Base-by-base conservation (phyloP, 2,888 invertebrate genomes). In the Catocala nupta region DNA sequence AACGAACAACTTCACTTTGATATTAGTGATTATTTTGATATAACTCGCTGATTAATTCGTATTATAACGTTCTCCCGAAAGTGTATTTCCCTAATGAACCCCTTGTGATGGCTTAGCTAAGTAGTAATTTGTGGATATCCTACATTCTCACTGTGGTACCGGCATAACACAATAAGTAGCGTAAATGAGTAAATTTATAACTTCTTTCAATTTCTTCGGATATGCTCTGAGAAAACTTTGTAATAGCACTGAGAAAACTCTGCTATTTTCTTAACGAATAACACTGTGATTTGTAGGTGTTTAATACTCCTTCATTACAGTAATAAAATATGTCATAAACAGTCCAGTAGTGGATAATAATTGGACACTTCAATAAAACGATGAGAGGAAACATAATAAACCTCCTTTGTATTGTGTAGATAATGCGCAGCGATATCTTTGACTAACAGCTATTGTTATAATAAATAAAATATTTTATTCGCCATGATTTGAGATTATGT, bases 41-140 rank as follows among this genome's bases (percentile, higher is more conserved):
- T 3, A 25, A 25, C 25, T 25, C 25, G 4, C 25, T 25, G 25
- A 25, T 25, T 25, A 25, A 25, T 25, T 25, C 25, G 25, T 25
- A 25, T 25, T 25, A 25, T 25, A 25, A 25, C 25, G 25, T 82
- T 84, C 84, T 82, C 80, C 81, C 67, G 63, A 68, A 61, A 68
- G 64, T 55, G 75, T 69, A 50, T 61, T 65, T 57, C 51, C 16
- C 71, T 72, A 71, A 64, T 63, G 50, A 71, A 62, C 43, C 16
- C 59, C 54, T 70, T 74, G 59, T 68, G 55, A 49, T 12, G 25
- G 45, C 45, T 55, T 44, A 51, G 57, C 51, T 73, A 33, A 44
- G 45, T 60, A 57, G 60, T 77, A 45, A 68, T 68, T 73, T 64
- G 61, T 58, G 56, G 57, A 43, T 53, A 57, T 39, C 54, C 59